phyloP scores from a whole-genome alignment of 92 coral and sea anemone genomes.

The Parazoanthus darwini region DNA sequence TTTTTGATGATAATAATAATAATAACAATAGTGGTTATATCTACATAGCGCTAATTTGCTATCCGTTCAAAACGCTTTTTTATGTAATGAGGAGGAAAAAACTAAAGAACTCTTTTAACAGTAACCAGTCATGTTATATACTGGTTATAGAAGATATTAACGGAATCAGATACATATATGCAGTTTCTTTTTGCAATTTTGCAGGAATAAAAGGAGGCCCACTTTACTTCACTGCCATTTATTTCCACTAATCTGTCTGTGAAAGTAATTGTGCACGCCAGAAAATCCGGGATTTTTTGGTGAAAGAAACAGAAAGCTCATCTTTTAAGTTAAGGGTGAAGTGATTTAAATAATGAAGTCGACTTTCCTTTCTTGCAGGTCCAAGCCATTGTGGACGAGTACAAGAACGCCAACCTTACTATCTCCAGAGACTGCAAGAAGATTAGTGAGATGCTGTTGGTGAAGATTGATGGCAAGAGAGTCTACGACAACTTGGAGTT shows the following conservation, averaged over 20 bases:
- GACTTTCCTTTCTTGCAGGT: constrained; percentile 55
- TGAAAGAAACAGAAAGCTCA: background rate
- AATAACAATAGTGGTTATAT: too few species aligned
- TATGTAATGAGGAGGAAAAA: too few species aligned
- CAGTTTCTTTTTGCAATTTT: too few species aligned
- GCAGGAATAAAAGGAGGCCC: too few species aligned
- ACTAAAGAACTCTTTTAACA: too few species aligned
- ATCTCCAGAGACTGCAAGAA: constrained; percentile 91
- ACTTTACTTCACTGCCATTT: too few species aligned
- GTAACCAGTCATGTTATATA: too few species aligned
- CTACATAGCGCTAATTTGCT: too few species aligned
- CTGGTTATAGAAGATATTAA: too few species aligned
- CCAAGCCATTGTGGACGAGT: constrained; percentile 97
- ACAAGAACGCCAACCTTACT: constrained; percentile 96
- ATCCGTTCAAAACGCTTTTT: too few species aligned
- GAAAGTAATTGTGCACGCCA: background rate
- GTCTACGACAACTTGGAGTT: constrained; percentile 97
- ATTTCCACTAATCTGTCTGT: background rate
- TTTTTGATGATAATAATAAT: too few species aligned
- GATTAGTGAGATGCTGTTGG: constrained; percentile 98
- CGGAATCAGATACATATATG: too few species aligned
- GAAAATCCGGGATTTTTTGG: background rate
- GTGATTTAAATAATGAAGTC: background rate
- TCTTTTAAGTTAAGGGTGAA: background rate
- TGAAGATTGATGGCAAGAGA: constrained; percentile 95